phyloP scores from a whole-genome alignment of 2,113 vertebrate genomes.

The Rhea americana region DNA sequence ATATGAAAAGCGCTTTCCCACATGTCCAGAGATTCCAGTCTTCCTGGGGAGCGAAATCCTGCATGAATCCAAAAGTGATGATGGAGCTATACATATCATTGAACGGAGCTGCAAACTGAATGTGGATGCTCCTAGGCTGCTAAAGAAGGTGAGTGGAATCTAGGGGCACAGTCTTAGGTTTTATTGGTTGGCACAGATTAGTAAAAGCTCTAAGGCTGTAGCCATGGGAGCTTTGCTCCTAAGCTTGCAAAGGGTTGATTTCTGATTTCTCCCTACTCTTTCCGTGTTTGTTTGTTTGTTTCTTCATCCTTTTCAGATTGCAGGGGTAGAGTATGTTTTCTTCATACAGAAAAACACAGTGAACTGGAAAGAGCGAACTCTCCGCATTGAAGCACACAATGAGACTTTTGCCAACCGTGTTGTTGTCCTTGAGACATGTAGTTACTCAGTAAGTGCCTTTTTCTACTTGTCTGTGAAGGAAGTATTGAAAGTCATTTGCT shows the following conservation, averaged over 20 bases:
- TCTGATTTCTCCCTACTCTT: background rate
- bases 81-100: slow-evolving; percentile 77
- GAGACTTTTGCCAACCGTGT: slow-evolving; percentile 85
- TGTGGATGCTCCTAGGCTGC: slow-evolving; percentile 82
- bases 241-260: background rate
- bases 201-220: background rate
- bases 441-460: slow-evolving; percentile 78
- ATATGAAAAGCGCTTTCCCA: slow-evolving; percentile 85
- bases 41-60: slow-evolving; percentile 84
- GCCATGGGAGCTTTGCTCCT: no score
- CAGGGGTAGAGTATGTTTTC: slow-evolving; percentile 82
- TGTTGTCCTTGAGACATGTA: slow-evolving; percentile 79
- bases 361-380: slow-evolving; percentile 83
- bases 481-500: accelerated
- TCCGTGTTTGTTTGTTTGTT: background rate
- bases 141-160: slow-evolving; percentile 78
- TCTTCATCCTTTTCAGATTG: slow-evolving; percentile 71
- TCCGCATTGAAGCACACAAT: slow-evolving; percentile 82
- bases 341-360: slow-evolving; percentile 85
- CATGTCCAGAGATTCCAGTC: slow-evolving; percentile 83
- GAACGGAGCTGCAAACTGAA: slow-evolving; percentile 84
- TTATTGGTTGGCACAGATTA: background rate
- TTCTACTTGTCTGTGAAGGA: background rate
- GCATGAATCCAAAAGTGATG: slow-evolving; percentile 74
- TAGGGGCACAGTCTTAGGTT: background rate